Evolutionary conservation across 37 sponge, comb jelly and placozoan species (phyloP).

Genomic region (Ianthella basta): DNA sequence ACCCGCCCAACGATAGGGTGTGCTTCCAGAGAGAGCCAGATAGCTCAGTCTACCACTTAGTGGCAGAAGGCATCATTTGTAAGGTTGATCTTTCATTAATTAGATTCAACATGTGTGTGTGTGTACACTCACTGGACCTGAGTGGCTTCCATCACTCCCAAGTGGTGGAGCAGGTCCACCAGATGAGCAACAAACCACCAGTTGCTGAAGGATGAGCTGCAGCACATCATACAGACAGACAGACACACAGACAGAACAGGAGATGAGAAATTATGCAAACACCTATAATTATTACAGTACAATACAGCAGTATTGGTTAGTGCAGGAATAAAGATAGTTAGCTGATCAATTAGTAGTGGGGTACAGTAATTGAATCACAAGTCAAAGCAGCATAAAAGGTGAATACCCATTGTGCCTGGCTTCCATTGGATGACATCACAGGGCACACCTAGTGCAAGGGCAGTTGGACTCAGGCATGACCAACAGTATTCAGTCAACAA

Average conservation of each 20-base stretch:
- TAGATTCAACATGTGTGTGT: too few species aligned
- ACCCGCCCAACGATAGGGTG: too few species aligned
- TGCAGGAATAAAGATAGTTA: not conserved
- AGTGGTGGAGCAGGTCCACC: slow-evolving; percentile 62
- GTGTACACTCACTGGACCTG: slow-evolving; percentile 46
- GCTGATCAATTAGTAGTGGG: not conserved
- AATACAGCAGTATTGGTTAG: not conserved
- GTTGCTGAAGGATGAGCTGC: slow-evolving; percentile 59
- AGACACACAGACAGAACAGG: too few species aligned
- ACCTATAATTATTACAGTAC: not conserved
- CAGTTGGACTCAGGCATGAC: too few species aligned
- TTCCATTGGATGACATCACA: too few species aligned
- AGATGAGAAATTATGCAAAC: not conserved
- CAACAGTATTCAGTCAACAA: too few species aligned
- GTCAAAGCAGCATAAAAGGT: not conserved
- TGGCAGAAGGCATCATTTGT: too few species aligned
- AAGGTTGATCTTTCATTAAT: too few species aligned
- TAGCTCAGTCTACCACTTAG: too few species aligned
- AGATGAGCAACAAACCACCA: slow-evolving; percentile 89
- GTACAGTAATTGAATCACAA: slow-evolving; percentile 16
- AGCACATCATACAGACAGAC: not conserved
- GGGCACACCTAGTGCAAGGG: too few species aligned
- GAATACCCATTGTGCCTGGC: too few species aligned
- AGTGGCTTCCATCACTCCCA: slow-evolving; percentile 47
- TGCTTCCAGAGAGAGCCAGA: too few species aligned